phyloP scores from a whole-genome alignment of 53 echinoderm and acorn worm genomes.

The Henricia sp. region DNA sequence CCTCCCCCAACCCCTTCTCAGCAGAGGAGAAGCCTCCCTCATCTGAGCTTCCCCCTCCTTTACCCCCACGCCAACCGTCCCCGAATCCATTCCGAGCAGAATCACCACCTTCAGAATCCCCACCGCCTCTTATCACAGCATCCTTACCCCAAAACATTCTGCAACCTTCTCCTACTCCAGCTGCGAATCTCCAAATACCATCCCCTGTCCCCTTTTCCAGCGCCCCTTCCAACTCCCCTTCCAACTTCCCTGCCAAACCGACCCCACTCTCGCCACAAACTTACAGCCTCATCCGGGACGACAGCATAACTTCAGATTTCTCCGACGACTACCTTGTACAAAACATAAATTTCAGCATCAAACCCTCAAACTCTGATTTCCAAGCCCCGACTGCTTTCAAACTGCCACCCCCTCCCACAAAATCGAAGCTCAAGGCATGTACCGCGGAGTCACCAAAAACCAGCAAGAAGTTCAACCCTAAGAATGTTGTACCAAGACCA shows the following conservation, averaged over 20 bases:
- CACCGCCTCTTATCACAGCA: slow-evolving; percentile 32
- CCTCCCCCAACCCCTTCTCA: slow-evolving; percentile 36
- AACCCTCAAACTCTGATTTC: slow-evolving; percentile 65
- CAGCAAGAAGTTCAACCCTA: slow-evolving; percentile 76
- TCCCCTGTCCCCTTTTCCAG: neutral
- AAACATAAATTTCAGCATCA: slow-evolving; percentile 88
- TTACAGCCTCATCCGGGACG: slow-evolving; percentile 70
- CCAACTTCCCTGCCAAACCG: no score
- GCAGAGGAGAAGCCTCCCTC: slow-evolving; percentile 19
- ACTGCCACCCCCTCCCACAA: slow-evolving; percentile 89
- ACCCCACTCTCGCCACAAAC: no score
- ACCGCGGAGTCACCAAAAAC: slow-evolving; percentile 60
- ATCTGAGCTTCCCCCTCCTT: slow-evolving; percentile 6
- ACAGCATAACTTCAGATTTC: slow-evolving; percentile 89
- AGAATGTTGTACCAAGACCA: slow-evolving; percentile 85
- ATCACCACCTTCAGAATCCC: slow-evolving; percentile 12
- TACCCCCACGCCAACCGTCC: slow-evolving; percentile 71
- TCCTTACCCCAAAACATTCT: slow-evolving; percentile 32
- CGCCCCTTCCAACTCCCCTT: no score
- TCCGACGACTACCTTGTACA: slow-evolving; percentile 88
- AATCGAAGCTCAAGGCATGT: slow-evolving; percentile 63
- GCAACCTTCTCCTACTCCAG: slow-evolving; percentile 15
- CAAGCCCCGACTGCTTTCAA: slow-evolving; percentile 80
- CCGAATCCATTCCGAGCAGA: slow-evolving; percentile 82
- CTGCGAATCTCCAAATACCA: slow-evolving; percentile 12